Evolutionary conservation across 2,888 invertebrate species (phyloP).

Genomic region (Rosalia funebris): DNA sequence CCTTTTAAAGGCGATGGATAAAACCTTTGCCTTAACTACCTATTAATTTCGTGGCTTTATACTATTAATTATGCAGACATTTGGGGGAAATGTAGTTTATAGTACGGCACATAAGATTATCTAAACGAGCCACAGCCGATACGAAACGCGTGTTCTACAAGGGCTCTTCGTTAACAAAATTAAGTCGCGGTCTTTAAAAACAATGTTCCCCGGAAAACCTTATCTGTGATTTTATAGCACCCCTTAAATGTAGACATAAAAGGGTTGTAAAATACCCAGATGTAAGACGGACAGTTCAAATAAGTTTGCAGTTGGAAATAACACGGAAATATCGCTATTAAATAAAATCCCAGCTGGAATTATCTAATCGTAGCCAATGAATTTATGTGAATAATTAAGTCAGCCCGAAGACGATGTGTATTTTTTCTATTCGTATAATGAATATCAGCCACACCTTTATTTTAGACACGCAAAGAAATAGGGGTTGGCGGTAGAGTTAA

Average conservation of each 20-base stretch:
- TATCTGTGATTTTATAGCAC: conserved; percentile 18
- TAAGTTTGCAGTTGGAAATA: conserved; percentile 22
- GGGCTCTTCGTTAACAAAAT: conserved; percentile 5
- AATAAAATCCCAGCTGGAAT: too few species aligned
- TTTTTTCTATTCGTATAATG: conserved; percentile 38
- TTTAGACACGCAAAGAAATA: conserved; percentile 43
- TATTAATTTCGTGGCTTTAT: too few species aligned
- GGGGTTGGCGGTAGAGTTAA: conserved; percentile 48
- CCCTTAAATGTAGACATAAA: conserved; percentile 9
- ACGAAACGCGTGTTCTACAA: too few species aligned
- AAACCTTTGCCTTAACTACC: too few species aligned
- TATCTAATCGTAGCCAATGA: conserved; percentile 28
- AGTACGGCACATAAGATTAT: neutral
- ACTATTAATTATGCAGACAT: too few species aligned
- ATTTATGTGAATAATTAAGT: conserved; percentile 43
- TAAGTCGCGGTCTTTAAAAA: conserved; percentile 6
- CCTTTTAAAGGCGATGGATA: too few species aligned
- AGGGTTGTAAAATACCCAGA: conserved; percentile 6
- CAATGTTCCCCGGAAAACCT: conserved; percentile 9
- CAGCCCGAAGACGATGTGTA: conserved; percentile 31
- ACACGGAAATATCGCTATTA: conserved; percentile 24
- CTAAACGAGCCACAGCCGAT: conserved; percentile 6
- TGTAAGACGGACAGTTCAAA: too few species aligned
- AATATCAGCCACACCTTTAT: conserved; percentile 43
- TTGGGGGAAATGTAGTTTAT: too few species aligned